Evolutionary conservation across 2,113 vertebrate genomes (phyloP).

Genomic region (Dromaius novaehollandiae): DNA sequence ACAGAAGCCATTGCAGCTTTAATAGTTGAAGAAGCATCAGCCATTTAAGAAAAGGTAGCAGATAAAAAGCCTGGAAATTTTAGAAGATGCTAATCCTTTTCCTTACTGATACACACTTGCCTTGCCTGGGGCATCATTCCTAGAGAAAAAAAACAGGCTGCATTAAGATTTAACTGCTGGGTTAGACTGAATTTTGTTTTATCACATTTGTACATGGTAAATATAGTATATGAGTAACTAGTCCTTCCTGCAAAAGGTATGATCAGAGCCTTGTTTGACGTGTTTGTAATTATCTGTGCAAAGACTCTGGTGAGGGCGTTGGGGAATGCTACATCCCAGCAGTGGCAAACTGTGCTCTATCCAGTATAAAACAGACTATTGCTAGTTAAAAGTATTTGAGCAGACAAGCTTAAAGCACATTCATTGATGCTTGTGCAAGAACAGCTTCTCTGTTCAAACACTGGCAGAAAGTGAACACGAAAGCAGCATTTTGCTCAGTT

Average conservation of each 20-base stretch:
- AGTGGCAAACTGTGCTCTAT: not conserved
- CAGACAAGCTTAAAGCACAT: not conserved
- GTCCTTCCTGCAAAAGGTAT: not conserved
- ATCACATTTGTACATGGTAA: not conserved
- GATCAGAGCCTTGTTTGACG: not conserved
- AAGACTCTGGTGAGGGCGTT: not conserved
- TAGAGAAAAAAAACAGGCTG: not conserved
- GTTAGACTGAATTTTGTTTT: slow-evolving; percentile 35
- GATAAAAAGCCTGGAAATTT: slow-evolving; percentile 31
- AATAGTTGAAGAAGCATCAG: slow-evolving; percentile 33
- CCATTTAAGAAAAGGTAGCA: slow-evolving; percentile 28
- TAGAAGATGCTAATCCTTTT: slow-evolving; percentile 36
- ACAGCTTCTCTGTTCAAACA: not conserved
- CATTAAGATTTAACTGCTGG: slow-evolving; percentile 37
- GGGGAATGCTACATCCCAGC: not conserved
- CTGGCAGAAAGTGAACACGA: not conserved
- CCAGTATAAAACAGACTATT: not conserved
- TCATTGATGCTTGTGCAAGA: not conserved
- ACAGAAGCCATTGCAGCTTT: slow-evolving; percentile 10
- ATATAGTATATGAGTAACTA: not conserved
- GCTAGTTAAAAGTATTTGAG: not conserved
- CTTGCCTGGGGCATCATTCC: slow-evolving; percentile 4
- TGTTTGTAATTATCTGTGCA: not conserved
- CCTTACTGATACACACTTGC: not conserved
- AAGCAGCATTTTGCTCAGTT: not conserved